Evolutionary conservation across 2,888 invertebrate species (phyloP), one percentile per base, ranked within the genome.

Genomic region (Drosophila meridionalis): DNA sequence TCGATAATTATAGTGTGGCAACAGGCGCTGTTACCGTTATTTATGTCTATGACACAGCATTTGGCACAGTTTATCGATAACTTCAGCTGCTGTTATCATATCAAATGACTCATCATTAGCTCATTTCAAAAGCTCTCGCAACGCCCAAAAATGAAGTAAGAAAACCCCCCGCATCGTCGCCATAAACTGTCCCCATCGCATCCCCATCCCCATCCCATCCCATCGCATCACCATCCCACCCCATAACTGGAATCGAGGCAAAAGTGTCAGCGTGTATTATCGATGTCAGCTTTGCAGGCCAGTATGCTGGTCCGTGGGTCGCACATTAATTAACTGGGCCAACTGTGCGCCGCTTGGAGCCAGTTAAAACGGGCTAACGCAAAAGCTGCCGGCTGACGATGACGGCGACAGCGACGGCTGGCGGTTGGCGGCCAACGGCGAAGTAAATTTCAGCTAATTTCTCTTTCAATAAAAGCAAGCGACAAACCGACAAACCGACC

Each of bases 361-460:
- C 76, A 40, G 70, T 75, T 76, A 76, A 43, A 61, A 38, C 26
- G 26, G 36, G 55, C 63, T 42, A 34, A 34, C 73, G 34, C 52
- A 36, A 52, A 52, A 20, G 47, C 26, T 58, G 75, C 52, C 71
- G 72, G 47, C 70, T n/a, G 50, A 9, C 32, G 32, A 36, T 53
- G 75, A 71, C 69, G 69, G 84, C 72, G 60, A 73, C 20, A 20
- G 20, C 20, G 20, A 20, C 20, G 20, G 20, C 70, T n/a, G 50
- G n/a, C 32, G 32, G 42, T 11, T 55, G 75, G 48, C 65, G 75
- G 82, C 72, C 61, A 69, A 71, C 69, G 69, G 84, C 72, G 60
- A 73, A 75, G 64, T 87, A 75, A 90, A 82, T 85, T 90, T 88
- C 77, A 82, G 73, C 87, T 90, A 90, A 86, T 86, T 86, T 86